A percentile compares a stretch with the other conserved stretches of the same genome.
phyloP scores from a whole-genome alignment of 2,113 vertebrate species.

The Pluvianellus socialis region DNA sequence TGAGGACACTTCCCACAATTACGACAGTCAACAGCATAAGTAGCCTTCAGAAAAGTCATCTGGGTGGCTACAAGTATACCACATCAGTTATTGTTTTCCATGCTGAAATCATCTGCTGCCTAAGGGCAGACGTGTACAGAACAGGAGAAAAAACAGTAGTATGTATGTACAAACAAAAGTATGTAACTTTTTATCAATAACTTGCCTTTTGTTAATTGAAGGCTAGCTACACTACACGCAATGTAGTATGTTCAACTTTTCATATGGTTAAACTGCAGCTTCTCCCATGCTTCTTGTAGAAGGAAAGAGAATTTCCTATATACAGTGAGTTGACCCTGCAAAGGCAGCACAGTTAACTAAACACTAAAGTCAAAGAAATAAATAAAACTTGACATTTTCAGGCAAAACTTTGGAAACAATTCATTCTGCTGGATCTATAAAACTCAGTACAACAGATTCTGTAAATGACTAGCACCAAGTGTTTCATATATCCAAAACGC shows the following conservation, averaged over 20 bases:
- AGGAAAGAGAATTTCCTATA: neutral
- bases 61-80: neutral
- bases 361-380: neutral
- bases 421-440: neutral
- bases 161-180: too few relatives aligned
- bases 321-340: neutral
- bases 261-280: neutral
- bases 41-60: neutral
- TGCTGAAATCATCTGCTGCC: neutral
- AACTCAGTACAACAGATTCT: neutral
- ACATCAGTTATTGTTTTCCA: neutral
- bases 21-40: neutral
- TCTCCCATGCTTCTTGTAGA: neutral
- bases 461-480: neutral
- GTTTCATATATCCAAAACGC: neutral
- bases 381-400: neutral
- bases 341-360: neutral
- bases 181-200: neutral
- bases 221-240: rapidly evolving
- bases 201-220: neutral
- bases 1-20: neutral
- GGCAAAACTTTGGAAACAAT: neutral
- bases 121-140: neutral
- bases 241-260: neutral
- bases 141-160: neutral